Base-by-base conservation (phyloP, 23 tunicate species). In the Styela clava region DNA sequence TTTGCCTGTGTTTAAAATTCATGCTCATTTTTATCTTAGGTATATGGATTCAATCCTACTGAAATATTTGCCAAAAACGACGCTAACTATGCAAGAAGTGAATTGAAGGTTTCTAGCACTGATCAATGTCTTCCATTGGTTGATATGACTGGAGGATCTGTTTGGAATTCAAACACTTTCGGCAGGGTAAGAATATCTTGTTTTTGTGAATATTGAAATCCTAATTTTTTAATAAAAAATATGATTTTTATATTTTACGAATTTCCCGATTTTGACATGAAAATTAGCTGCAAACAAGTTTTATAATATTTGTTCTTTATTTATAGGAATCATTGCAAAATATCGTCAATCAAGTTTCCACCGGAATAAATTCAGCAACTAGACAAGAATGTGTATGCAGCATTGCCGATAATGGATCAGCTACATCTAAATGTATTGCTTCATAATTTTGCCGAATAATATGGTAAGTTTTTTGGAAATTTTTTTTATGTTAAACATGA, bases 61-160 rank as follows among this genome's bases (percentile, higher is more conserved):
- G 74, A 68, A 26, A 84, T 84, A 30, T 88, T 83, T 71, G 68
- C 88, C 19, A 64, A 61, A 79, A 64, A 73, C 31, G 35, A 68
- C 68, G 44, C 64, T 7, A 74, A 37, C 77, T 67, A 34, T 25
- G 63, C 74, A 62, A 79, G 85, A n/a, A 68, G 88, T 23, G 74
- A 69, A 24, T 62, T 92, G 25, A 83, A 92, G 64, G 88, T 67
- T 19, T 87, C 70, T 74, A 83, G 80, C 63, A n/a, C 28, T 3
- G 91, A 92, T 79, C 56, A 69, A n/a, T 92, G 97, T 73, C 86
- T 77, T 52, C 85, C 85, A 52, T 78, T 92, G 56, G 87, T 88
- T 33, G 88, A 86, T 16, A 69, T 52, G 23, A 83, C 97, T 34
- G 87, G 88, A 2, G 97, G 97, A 27, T 92, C 97, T 28, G 87